These are phyloP conservation scores for Sitta carolinensis DNA, from an alignment of 2,797 vertebrate species.

Conservation along the genomic window DNA sequence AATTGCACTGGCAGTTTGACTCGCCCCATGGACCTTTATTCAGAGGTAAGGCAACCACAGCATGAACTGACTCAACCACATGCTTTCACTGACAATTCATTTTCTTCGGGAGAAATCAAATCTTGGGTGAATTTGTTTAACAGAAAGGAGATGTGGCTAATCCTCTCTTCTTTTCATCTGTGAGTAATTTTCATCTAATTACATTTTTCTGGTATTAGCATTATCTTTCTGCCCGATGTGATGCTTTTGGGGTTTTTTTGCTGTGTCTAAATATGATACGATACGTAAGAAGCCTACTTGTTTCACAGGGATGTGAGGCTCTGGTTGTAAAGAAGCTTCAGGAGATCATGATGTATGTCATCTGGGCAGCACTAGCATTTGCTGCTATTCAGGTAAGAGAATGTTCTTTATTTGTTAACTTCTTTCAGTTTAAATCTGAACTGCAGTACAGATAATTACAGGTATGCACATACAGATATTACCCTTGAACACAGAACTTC, in stretches of 20 bases:
- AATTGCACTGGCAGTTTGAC: conserved; percentile 91
- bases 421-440: neutral
- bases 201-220: neutral
- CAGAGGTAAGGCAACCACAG: conserved; percentile 81
- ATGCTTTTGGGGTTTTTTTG: neutral
- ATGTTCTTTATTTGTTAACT: neutral
- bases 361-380: conserved; percentile 92
- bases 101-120: neutral
- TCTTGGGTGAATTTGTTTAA: neutral
- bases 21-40: conserved; percentile 88
- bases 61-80: fast-evolving
- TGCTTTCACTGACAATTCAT: neutral
- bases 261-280: neutral
- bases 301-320: conserved; percentile 91
- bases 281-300: neutral
- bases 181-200: neutral
- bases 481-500: neutral
- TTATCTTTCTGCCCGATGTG: neutral
- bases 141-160: neutral
- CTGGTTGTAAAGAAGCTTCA: conserved; percentile 94
- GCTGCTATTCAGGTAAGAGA: conserved; percentile 90
- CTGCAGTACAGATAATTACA: neutral
- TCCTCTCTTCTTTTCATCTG: neutral
- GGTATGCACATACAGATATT: neutral
- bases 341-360: conserved; percentile 98